Base-by-base conservation (phyloP, 1,140 invertebrate genomes). In the Trissolcus basalis region DNA sequence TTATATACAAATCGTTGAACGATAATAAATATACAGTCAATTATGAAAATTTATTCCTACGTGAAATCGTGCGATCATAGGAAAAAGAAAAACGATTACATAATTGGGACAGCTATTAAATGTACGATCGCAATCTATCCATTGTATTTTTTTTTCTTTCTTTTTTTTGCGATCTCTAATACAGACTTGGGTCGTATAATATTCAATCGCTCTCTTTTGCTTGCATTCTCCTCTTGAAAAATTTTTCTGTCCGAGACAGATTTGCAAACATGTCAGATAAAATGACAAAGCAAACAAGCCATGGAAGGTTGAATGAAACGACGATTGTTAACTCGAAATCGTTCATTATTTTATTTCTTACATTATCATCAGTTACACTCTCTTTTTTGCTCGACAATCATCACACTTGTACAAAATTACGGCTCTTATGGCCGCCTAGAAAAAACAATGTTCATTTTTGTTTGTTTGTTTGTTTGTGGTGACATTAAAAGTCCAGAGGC, bases 71-170 rank as follows among this genome's bases (percentile, higher is more conserved):
- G 53, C 63, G 45, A 71, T 71, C 13, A 45, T 48, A 39, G n/a
- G 36, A n/a, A 44, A 44, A 56, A 71, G 50, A 63, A 63, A 54
- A 27, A 49, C 58, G 27, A 64, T 64, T 71, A 58, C 41, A 64
- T 64, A 63, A 71, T 58, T 71, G 45, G 45, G 32, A 50, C 27
- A 54, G 55, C 35, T 43, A 55, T 61, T 70, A 45, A 70, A 61
- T 63, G 32, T 63, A 63, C 44, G 65, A 54, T 49, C 49, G 35
- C 41, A 55, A 50, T 68, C 49, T 32, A 59, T 51, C 36, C 39
- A 15, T 59, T 39, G 59, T 59, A 43, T 59, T 59, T 56, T 58
- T 68, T 58, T 45, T 58, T 58, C 13, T 32, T 33, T 56, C 35
- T 13, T 55, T 50, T 35, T 41, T 53, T 32, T 15, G 10, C 12